Percentiles rank a stretch among this genome's conserved stretches.
Evolutionary conservation across 1,140 invertebrate species (phyloP).

Genomic region (Macrobrachium nipponense): DNA sequence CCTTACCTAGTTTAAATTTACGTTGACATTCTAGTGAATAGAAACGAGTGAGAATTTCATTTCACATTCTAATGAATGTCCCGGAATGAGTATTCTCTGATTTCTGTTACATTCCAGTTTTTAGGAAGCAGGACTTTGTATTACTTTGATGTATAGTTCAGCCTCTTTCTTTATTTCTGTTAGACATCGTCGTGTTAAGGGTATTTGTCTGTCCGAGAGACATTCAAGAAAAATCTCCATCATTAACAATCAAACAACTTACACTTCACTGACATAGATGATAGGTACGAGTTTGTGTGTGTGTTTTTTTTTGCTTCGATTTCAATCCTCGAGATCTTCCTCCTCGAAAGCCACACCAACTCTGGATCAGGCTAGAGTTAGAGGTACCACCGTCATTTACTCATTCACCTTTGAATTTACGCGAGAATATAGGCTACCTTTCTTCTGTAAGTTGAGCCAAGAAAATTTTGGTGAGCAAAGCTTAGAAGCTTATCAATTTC

Average conservation of each 20-base stretch:
- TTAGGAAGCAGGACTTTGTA: no score
- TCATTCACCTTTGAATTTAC: no score
- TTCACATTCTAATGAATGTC: no score
- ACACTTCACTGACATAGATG: background rate
- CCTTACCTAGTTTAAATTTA: no score
- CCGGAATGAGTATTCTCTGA: no score
- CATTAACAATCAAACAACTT: no score
- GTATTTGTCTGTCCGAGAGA: background rate
- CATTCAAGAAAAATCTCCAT: background rate
- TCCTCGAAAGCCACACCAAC: conserved; percentile 18
- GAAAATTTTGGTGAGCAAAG: background rate
- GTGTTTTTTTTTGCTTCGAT: conserved; percentile 27
- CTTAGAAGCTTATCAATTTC: background rate
- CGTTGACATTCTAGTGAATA: no score
- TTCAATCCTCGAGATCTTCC: background rate
- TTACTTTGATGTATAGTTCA: no score
- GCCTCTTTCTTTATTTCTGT: no score
- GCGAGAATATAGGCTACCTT: background rate
- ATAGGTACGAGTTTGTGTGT: background rate
- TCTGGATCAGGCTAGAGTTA: conserved; percentile 33
- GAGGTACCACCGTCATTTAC: background rate
- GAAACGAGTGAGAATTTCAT: no score
- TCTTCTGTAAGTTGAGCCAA: background rate
- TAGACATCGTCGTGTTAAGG: no score
- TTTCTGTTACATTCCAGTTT: no score